Evolutionary conservation across 2,113 vertebrate species (phyloP).

Genomic region (Gila orcuttii): DNA sequence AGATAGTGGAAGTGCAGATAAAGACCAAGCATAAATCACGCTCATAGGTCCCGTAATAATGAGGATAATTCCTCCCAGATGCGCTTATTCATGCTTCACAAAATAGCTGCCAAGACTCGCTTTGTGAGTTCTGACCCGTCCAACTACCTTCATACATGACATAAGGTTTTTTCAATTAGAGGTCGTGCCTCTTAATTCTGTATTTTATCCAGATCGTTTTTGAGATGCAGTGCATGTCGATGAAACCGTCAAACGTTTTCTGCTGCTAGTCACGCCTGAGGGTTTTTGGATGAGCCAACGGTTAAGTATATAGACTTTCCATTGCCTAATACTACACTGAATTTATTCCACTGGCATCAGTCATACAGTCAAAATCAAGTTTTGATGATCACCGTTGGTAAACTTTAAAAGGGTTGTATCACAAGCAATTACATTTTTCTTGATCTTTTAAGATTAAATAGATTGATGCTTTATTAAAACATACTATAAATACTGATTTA

Average conservation of each 20-base stretch:
- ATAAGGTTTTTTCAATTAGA: conserved; percentile 37
- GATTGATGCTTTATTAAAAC: not conserved
- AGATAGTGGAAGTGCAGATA: conserved; percentile 66
- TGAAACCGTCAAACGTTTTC: conserved; percentile 27
- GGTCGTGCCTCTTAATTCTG: conserved; percentile 39
- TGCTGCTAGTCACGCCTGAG: conserved; percentile 23
- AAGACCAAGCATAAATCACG: conserved; percentile 68
- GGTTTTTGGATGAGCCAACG: not conserved
- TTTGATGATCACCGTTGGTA: not conserved
- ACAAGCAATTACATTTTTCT: not conserved
- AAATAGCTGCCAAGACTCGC: conserved; percentile 59
- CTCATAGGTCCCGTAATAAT: conserved; percentile 62
- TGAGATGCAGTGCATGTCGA: conserved; percentile 14
- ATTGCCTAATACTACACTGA: conserved; percentile 22
- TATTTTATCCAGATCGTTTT: conserved; percentile 39
- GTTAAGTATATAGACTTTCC: conserved; percentile 36
- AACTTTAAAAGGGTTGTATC: conserved; percentile 8
- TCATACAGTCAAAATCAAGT: conserved; percentile 3
- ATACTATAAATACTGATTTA: not conserved
- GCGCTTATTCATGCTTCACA: conserved; percentile 61
- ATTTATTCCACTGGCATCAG: conserved; percentile 23
- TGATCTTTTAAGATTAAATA: not conserved
- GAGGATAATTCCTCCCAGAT: conserved; percentile 71
- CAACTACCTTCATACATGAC: conserved; percentile 40
- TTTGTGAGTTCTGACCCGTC: conserved; percentile 46